Evolutionary conservation across 2,797 vertebrate species (phyloP), one percentile per base, ranked within the genome.

Genomic region (Enteromius anoplus): DNA sequence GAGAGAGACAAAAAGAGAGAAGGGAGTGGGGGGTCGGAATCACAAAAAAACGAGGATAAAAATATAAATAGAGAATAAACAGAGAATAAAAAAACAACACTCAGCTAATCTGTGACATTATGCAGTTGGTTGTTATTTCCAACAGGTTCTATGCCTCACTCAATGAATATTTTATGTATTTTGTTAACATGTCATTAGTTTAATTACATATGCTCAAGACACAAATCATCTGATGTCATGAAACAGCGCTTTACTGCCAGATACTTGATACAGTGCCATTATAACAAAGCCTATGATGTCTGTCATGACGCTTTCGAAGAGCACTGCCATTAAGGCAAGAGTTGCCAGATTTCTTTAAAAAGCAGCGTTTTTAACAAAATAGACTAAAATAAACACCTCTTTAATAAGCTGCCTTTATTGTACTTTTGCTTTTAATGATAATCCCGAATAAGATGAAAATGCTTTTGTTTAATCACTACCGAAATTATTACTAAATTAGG

Each of bases 271-370:
- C 78, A 40, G 37, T 55, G 65, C 49, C 17, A 62, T 62, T 26
- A 19, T 26, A 37, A 62, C 55, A 76, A 60, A 26, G 11, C 55
- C 10, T 42, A 26, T 23, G 53, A 9, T 60, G 53, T 60, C 34
- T 68, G 21, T 26, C 7, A 19, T 11, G 32, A 51, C 9, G 23
- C 32, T 79, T 68, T 26, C 15, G 5, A 1, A 55, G 65, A 69
- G 45, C 47, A 40, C 51, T 21, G 65, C n/a, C n/a, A 75, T 75
- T 75, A 42, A 26, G n/a, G 23, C 14, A 4, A 1, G 8, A 17
- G 73, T 76, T 76, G 73, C 55, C 73, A 76, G 55, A 45, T 76
- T 17, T 76, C n/a, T 1, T 10, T 34, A 19, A 34, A 65, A 34
- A 34, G 1, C 1, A 17, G 15, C 29, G 62, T 3, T 64, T 32